Evolutionary conservation across 2,888 invertebrate genomes (phyloP).

Genomic region (Tupiocoris notatus): DNA sequence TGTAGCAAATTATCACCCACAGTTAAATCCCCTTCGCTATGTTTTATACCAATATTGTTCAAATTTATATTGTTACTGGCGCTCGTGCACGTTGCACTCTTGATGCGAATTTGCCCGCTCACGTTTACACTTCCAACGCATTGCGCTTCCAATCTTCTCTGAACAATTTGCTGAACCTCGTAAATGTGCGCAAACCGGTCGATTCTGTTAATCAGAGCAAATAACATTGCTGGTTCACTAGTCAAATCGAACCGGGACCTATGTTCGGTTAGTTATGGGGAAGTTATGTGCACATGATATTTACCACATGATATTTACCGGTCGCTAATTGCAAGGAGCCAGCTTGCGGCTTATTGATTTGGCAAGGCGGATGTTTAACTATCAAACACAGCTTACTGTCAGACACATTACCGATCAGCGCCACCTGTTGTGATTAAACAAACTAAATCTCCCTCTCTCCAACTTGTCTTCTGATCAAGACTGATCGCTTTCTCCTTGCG

Average conservation of each 20-base stretch:
- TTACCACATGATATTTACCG: constrained; percentile 11
- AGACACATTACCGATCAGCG: constrained; percentile 24
- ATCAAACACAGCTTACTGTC: constrained; percentile 36
- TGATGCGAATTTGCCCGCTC: too few species aligned
- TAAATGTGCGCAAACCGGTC: not conserved
- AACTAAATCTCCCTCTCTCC: constrained; percentile 17
- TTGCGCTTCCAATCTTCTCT: too few species aligned
- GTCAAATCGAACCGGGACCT: not conserved
- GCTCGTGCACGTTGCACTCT: too few species aligned
- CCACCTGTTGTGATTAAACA: constrained; percentile 42
- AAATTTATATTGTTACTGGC: too few species aligned
- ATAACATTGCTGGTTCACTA: not conserved
- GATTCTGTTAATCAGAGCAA: not conserved
- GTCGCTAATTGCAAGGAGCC: constrained; percentile 30
- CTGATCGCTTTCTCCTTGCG: constrained; percentile 21
- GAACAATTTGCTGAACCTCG: not conserved
- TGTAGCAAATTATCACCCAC: too few species aligned
- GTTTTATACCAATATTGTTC: too few species aligned
- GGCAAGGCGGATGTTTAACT: constrained; percentile 20
- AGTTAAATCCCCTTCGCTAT: too few species aligned
- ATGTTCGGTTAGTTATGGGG: too few species aligned
- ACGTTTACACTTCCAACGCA: too few species aligned
- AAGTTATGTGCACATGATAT: not conserved
- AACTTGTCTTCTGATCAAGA: constrained; percentile 12
- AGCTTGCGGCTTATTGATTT: constrained; percentile 33